Conservation (phyloP, 2,113 vertebrate genomes). For the Nycticebus coucang region DNA sequence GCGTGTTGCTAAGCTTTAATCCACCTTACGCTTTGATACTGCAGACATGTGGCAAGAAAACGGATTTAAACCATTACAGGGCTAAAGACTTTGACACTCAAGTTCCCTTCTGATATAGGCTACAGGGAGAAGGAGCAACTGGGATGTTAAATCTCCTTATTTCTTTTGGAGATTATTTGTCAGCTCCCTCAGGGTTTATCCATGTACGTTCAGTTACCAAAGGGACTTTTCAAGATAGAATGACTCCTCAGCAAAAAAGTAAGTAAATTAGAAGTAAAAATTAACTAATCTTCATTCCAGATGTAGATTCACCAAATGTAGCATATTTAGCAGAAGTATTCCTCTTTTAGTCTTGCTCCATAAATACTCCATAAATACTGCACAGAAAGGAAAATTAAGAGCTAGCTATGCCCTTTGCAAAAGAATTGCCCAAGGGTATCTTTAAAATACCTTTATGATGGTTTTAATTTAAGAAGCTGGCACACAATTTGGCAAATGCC, state of each 20-base stretch:
- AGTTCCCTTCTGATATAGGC: not conserved
- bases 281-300: conserved; percentile 31
- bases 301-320: not conserved
- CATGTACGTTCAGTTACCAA: not conserved
- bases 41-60: not conserved
- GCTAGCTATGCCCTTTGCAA: not conserved
- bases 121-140: not conserved
- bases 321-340: conserved; percentile 47
- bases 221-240: conserved; percentile 33
- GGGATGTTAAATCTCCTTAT: not conserved
- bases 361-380: not conserved
- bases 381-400: not conserved
- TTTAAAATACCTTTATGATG: not conserved
- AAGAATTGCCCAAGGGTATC: not conserved
- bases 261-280: not conserved
- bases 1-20: not conserved
- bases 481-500: not conserved
- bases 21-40: not conserved
- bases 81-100: not conserved
- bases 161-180: not conserved
- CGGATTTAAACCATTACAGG: not conserved
- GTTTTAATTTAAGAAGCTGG: not conserved
- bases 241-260: not conserved
- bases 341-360: conserved; percentile 23
- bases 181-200: not conserved